A percentile compares a stretch with the other conserved stretches of the same genome.
phyloP scores from a whole-genome alignment of 2,888 invertebrate species.

The Tridacna crocea region DNA sequence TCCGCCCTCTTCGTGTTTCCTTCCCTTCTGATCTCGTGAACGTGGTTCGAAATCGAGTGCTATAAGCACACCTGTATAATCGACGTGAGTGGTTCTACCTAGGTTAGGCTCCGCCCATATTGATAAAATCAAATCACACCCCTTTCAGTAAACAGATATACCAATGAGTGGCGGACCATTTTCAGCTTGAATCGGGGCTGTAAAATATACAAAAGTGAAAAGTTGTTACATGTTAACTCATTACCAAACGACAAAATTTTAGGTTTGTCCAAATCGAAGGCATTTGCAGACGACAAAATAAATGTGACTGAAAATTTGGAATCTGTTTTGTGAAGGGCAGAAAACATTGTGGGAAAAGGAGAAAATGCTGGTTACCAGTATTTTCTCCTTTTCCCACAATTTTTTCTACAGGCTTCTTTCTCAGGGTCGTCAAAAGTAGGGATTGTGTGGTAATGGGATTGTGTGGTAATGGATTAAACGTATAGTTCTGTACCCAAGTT shows the following conservation, averaged over 20 bases:
- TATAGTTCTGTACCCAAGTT: no score
- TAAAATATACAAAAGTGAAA: neutral
- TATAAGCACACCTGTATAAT: conserved; percentile 7
- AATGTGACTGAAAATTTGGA: no score
- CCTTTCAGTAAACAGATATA: conserved; percentile 5
- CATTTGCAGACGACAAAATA: no score
- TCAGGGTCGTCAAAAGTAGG: no score
- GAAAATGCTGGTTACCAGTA: neutral
- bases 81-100: conserved; percentile 18
- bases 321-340: no score
- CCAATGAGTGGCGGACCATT: neutral
- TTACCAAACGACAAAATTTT: no score
- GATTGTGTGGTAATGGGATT: no score
- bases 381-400: neutral
- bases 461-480: no score
- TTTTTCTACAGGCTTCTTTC: no score
- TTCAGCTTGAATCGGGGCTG: conserved; percentile 4
- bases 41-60: neutral
- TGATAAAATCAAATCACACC: conserved; percentile 22
- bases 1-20: conserved; percentile 17
- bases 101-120: conserved; percentile 24
- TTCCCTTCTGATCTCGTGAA: neutral
- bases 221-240: neutral
- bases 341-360: neutral
- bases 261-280: no score